Percentiles rank a stretch among this genome's conserved stretches.
Conservation (phyloP, 2,797 vertebrate species). For the Gadopsis bispinosus region DNA sequence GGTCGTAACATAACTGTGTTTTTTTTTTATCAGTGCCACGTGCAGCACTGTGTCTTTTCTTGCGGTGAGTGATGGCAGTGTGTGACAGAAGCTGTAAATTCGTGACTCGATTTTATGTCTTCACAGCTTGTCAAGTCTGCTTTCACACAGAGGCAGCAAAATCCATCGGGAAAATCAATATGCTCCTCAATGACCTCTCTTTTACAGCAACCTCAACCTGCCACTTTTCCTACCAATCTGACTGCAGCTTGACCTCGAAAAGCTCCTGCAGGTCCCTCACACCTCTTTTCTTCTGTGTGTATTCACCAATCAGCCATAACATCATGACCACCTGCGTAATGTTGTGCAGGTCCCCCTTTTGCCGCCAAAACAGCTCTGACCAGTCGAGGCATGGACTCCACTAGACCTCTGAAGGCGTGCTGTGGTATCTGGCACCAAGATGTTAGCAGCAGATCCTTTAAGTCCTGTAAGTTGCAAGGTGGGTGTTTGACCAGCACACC, state of each 20-base stretch:
- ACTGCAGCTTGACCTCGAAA: conserved; percentile 43
- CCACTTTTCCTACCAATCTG: conserved; percentile 42
- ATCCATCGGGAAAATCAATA: conserved; percentile 66
- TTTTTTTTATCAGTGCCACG: not conserved
- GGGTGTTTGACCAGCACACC: too few species aligned
- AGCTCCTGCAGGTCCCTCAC: conserved; percentile 4
- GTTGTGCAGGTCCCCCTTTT: too few species aligned
- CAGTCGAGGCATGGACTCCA: too few species aligned
- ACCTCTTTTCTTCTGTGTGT: conserved; percentile 16
- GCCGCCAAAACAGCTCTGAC: too few species aligned
- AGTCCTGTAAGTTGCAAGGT: too few species aligned
- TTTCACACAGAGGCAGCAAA: conserved; percentile 51
- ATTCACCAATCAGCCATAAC: too few species aligned
- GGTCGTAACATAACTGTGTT: not conserved
- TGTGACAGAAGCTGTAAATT: conserved; percentile 28
- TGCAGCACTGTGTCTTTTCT: not conserved
- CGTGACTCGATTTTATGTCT: conserved; percentile 41
- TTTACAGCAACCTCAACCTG: conserved; percentile 32
- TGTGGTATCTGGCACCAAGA: too few species aligned
- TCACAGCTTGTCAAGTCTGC: conserved; percentile 62
- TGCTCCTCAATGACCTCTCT: conserved; percentile 43
- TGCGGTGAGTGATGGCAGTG: conserved; percentile 19
- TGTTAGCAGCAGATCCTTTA: too few species aligned
- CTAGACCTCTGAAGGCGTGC: too few species aligned
- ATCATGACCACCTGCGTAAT: too few species aligned